A percentile compares a stretch with the other conserved stretches of the same genome.
phyloP scores from a whole-genome alignment of 1,140 invertebrate genomes.

The Conus ventricosus region DNA sequence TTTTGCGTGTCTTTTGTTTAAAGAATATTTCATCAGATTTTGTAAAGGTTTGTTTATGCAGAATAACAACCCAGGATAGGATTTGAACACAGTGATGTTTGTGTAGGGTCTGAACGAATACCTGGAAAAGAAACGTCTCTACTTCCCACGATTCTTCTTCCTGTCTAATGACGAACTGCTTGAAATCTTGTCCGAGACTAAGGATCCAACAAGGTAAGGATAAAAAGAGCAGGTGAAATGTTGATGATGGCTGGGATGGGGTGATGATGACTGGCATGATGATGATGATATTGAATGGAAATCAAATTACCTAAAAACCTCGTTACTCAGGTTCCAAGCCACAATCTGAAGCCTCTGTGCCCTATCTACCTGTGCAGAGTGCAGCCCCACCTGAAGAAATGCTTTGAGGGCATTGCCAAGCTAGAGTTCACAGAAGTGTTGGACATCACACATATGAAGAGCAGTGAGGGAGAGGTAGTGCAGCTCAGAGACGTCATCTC shows the following conservation, averaged over 20 bases:
- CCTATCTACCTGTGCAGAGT: conserved; percentile 80
- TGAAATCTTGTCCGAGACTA: conserved; percentile 97
- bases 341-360: too few relatives aligned
- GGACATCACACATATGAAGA: conserved; percentile 93
- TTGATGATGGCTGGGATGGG: too few relatives aligned
- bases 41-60: too few relatives aligned
- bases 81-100: not conserved
- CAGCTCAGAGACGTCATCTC: conserved; percentile 84
- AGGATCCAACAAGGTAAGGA: conserved; percentile 90
- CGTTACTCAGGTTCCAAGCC: too few relatives aligned
- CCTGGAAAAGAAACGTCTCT: conserved; percentile 95
- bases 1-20: too few relatives aligned
- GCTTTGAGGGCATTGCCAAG: conserved; percentile 89
- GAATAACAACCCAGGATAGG: too few relatives aligned
- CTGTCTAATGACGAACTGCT: conserved; percentile 96
- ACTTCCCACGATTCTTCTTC: conserved; percentile 97
- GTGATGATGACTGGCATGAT: too few relatives aligned
- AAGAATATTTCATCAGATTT: too few relatives aligned
- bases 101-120: conserved; percentile 91
- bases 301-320: too few relatives aligned
- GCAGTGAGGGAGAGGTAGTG: conserved; percentile 92
- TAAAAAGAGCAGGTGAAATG: too few relatives aligned
- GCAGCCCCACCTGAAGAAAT: conserved; percentile 98
- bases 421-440: conserved; percentile 89
- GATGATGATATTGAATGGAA: too few relatives aligned